Conservation (phyloP, 2,113 vertebrate genomes). For the Dicerorhinus sumatrensis region DNA sequence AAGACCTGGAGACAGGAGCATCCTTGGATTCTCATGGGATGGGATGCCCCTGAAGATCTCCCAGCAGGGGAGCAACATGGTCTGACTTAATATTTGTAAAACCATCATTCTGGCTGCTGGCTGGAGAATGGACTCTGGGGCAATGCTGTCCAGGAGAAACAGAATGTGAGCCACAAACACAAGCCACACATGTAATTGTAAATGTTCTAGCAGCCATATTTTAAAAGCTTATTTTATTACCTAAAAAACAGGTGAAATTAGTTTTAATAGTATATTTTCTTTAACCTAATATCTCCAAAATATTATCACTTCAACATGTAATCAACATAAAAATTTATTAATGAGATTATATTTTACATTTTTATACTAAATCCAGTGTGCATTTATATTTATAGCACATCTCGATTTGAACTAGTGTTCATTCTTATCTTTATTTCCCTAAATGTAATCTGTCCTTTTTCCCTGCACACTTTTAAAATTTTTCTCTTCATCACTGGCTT, state of each 20-base stretch:
- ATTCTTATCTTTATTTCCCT: not conserved
- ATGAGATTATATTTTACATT: not conserved
- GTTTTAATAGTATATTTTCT: not conserved
- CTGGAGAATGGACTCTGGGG: not conserved
- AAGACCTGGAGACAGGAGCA: not conserved
- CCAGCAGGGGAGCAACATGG: not conserved
- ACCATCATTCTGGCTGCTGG: not conserved
- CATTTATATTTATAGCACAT: not conserved
- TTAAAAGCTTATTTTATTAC: not conserved
- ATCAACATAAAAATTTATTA: not conserved
- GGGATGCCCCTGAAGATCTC: not conserved
- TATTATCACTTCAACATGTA: not conserved
- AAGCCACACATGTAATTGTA: not conserved
- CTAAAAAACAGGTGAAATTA: not conserved
- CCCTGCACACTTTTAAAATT: not conserved
- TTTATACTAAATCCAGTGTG: not conserved
- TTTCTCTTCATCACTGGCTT: not conserved
- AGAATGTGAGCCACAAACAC: not conserved
- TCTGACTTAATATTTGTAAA: not conserved
- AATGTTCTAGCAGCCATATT: not conserved
- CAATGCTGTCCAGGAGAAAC: not conserved
- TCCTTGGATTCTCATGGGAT: not conserved
- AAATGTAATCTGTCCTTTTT: not conserved
- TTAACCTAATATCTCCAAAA: not conserved
- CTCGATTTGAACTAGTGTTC: not conserved